phyloP scores from a whole-genome alignment of 2,797 vertebrate genomes.

The Crax fasciolata region DNA sequence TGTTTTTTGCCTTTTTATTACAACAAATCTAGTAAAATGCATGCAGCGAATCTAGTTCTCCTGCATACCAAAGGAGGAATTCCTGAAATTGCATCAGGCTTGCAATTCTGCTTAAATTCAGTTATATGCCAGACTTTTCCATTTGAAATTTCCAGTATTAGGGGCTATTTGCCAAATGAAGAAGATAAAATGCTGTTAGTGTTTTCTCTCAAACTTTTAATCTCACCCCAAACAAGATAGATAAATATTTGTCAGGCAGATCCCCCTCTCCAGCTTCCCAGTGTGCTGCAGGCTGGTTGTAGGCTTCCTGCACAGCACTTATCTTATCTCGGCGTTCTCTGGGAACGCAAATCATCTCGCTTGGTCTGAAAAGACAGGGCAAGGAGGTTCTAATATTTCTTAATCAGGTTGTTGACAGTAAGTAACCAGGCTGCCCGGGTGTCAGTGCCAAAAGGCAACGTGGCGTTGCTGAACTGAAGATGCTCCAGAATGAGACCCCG shows the following conservation, averaged over 20 bases:
- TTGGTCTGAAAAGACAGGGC: neutral
- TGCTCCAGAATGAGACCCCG: neutral
- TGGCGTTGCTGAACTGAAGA: neutral
- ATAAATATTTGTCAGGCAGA: slow-evolving; percentile 34
- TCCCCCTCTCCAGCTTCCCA: neutral
- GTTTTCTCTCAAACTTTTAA: slow-evolving; percentile 42
- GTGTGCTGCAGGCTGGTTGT: neutral
- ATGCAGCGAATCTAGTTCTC: neutral
- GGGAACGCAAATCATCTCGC: neutral
- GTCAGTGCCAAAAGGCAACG: neutral
- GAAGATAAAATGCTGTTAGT: slow-evolving; percentile 35
- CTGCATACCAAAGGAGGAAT: neutral
- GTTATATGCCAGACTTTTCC: neutral
- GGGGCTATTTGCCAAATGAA: slow-evolving; percentile 39
- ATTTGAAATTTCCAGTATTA: slow-evolving; percentile 8
- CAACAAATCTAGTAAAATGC: neutral
- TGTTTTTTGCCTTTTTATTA: neutral
- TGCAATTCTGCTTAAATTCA: neutral
- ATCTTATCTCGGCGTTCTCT: neutral
- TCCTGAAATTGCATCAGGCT: neutral
- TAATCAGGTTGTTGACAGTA: neutral
- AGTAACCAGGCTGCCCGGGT: neutral
- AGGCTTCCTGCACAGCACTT: neutral
- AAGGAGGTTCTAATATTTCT: neutral
- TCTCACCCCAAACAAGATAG: slow-evolving; percentile 46